phyloP scores from a whole-genome alignment of 1,140 invertebrate genomes.

The Drusus annulatus region DNA sequence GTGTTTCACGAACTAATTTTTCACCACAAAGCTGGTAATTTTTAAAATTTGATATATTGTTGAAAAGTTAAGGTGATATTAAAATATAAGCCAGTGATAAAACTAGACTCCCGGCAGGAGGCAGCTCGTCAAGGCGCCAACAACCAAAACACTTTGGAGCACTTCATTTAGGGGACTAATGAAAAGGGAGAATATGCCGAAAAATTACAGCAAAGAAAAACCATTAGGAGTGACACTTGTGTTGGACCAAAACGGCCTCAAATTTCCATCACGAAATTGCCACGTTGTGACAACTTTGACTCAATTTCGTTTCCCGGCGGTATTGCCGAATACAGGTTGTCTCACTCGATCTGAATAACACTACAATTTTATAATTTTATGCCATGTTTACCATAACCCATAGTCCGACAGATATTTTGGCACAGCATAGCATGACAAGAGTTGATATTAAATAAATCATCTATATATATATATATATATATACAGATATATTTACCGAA shows the following conservation, averaged over 20 bases:
- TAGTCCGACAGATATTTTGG: no score
- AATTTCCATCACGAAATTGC: conserved; percentile 38
- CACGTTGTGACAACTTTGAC: conserved; percentile 52
- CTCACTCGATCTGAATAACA: no score
- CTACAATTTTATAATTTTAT: no score
- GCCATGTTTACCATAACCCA: no score
- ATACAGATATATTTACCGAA: no score
- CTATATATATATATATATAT: no score
- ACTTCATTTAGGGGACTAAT: conserved; percentile 12
- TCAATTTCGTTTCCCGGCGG: conserved; percentile 42
- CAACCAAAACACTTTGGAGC: conserved; percentile 4
- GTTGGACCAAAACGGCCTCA: conserved; percentile 8
- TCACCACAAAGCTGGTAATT: background rate
- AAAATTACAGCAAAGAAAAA: conserved; percentile 31
- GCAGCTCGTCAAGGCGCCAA: background rate
- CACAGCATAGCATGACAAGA: no score
- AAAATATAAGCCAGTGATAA: background rate
- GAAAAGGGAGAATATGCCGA: conserved; percentile 28
- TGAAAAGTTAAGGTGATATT: background rate
- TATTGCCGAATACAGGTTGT: conserved; percentile 19
- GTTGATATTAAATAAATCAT: no score
- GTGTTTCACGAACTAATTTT: no score
- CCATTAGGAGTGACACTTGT: conserved; percentile 39
- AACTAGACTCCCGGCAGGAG: background rate
- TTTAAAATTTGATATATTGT: no score